A percentile compares a stretch with the other conserved stretches of the same genome.
Conservation (phyloP, 2,888 invertebrate species). For the Busseola fusca region DNA sequence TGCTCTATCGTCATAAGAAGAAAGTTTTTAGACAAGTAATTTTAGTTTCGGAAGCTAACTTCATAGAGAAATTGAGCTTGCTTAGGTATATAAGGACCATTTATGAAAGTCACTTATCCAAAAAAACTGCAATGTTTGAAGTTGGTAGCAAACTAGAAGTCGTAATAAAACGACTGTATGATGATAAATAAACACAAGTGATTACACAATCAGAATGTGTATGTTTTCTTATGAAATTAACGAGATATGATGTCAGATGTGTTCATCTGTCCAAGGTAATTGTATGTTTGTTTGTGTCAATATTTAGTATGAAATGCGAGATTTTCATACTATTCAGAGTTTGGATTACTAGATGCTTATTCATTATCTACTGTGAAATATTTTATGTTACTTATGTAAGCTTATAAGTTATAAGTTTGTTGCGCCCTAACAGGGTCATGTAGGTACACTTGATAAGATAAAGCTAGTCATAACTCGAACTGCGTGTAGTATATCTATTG, state of each 20-base stretch:
- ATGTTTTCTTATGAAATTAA: conserved; percentile 28
- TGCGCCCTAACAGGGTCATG: background rate
- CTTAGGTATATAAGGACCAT: background rate
- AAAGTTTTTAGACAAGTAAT: background rate
- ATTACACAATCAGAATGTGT: background rate
- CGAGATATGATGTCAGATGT: conserved; percentile 24
- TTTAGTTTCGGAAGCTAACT: background rate
- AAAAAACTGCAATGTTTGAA: background rate
- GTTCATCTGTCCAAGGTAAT: background rate
- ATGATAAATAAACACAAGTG: conserved; percentile 1
- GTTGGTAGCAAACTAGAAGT: background rate
- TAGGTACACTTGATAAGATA: background rate
- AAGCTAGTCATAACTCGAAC: background rate
- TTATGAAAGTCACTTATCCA: background rate
- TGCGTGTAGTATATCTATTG: background rate
- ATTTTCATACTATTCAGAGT: background rate
- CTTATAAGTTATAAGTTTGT: too few species aligned
- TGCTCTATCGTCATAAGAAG: background rate
- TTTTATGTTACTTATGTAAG: too few species aligned
- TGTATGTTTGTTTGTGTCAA: conserved; percentile 17
- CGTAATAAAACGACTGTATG: background rate
- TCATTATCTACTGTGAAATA: too few species aligned
- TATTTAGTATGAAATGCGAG: conserved; percentile 8
- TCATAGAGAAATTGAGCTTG: background rate
- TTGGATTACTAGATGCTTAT: too few species aligned